Conservation (phyloP, 1,140 invertebrate species). For the Colletes gigas region DNA sequence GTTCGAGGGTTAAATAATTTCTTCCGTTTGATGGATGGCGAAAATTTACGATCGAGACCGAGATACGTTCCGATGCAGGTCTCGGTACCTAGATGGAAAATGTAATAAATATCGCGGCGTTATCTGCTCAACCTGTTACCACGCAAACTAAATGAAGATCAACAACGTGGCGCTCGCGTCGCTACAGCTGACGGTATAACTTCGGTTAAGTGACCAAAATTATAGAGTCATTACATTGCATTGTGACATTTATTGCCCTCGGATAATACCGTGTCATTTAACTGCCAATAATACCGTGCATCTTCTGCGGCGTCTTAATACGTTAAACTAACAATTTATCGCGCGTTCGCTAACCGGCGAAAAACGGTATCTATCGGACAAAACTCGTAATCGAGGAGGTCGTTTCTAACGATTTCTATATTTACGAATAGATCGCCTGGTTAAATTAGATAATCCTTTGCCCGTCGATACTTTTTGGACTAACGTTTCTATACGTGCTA, state of each 20-base stretch:
- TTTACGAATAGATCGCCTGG: too few relatives aligned
- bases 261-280: conserved; percentile 64
- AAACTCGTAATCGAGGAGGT: background rate
- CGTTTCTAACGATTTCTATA: too few relatives aligned
- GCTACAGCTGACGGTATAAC: conserved; percentile 31
- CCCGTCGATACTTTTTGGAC: background rate
- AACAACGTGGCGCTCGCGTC: conserved; percentile 38
- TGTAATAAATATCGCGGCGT: conserved; percentile 46
- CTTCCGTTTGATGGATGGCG: conserved; percentile 34
- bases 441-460: too few relatives aligned
- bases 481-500: rapidly evolving
- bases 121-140: conserved; percentile 46
- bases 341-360: background rate
- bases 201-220: conserved; percentile 58
- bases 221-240: conserved; percentile 57
- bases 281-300: conserved; percentile 53
- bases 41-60: conserved; percentile 18
- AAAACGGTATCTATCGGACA: too few relatives aligned
- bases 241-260: conserved; percentile 64
- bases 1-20: background rate
- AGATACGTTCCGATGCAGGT: background rate
- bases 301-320: conserved; percentile 45
- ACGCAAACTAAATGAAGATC: conserved; percentile 24
- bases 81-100: conserved; percentile 29
- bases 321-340: conserved; percentile 36